phyloP scores from a whole-genome alignment of 2,888 invertebrate species.

The Idaea aversata region DNA sequence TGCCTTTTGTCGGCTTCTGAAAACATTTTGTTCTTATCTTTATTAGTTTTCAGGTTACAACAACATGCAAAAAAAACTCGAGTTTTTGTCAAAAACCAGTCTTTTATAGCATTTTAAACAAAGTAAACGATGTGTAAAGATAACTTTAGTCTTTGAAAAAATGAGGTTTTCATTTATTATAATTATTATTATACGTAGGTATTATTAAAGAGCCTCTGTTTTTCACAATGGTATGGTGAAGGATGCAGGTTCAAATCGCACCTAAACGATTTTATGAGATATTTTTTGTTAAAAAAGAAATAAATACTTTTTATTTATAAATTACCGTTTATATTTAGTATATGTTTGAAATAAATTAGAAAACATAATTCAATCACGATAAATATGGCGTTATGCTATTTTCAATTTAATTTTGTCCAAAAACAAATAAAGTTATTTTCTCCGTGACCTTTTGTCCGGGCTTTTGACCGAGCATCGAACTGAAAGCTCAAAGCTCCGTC shows the following conservation, averaged over 20 bases:
- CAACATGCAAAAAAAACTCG: neutral
- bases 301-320: too few species aligned
- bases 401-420: conserved; percentile 38
- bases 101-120: neutral
- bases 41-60: neutral
- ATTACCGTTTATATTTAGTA: too few species aligned
- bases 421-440: conserved; percentile 53
- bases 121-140: neutral
- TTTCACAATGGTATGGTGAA: neutral
- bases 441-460: conserved; percentile 71
- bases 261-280: neutral
- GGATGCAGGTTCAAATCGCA: neutral
- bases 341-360: too few species aligned
- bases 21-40: neutral
- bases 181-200: neutral
- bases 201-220: neutral
- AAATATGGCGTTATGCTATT: conserved; percentile 29
- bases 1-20: neutral
- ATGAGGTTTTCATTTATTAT: too few species aligned
- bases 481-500: conserved; percentile 45
- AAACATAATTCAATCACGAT: neutral
- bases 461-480: conserved; percentile 65
- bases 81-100: neutral
- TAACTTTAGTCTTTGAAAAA: neutral
- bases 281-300: too few species aligned